phyloP scores from a whole-genome alignment of 2,888 invertebrate genomes.

The Petrolisthes cinctipes region DNA sequence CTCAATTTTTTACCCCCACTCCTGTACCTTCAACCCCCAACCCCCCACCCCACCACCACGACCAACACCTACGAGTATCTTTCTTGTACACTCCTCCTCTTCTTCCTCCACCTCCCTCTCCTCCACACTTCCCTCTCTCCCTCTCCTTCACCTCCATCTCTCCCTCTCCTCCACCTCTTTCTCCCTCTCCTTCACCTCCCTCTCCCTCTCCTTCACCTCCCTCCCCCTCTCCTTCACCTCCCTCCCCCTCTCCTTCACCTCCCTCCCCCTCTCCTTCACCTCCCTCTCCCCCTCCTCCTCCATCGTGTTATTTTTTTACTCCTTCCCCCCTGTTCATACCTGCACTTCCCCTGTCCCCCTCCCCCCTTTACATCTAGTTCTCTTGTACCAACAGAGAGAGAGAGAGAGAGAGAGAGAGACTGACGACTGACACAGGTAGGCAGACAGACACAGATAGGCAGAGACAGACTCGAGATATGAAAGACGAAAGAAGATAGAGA shows the following conservation, averaged over 20 bases:
- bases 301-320: not conserved
- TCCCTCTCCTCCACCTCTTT: not conserved
- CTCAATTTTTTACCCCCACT: too few relatives aligned
- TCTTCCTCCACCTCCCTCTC: not conserved
- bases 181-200: not conserved
- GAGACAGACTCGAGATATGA: not conserved
- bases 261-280: too few relatives aligned
- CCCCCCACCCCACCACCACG: too few relatives aligned
- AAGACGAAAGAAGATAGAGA: not conserved
- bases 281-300: not conserved
- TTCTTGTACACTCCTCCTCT: too few relatives aligned
- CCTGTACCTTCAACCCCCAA: too few relatives aligned
- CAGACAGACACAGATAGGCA: not conserved
- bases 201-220: not conserved
- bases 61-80: too few relatives aligned
- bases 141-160: not conserved
- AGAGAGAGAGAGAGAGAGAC: slow-evolving; percentile 6
- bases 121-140: not conserved
- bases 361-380: not conserved
- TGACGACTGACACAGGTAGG: not conserved
- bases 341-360: too few relatives aligned
- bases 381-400: not conserved
- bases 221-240: not conserved
- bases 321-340: too few relatives aligned
- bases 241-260: not conserved